phyloP scores from a whole-genome alignment of 2,888 invertebrate genomes.

The Watsonalla binaria region DNA sequence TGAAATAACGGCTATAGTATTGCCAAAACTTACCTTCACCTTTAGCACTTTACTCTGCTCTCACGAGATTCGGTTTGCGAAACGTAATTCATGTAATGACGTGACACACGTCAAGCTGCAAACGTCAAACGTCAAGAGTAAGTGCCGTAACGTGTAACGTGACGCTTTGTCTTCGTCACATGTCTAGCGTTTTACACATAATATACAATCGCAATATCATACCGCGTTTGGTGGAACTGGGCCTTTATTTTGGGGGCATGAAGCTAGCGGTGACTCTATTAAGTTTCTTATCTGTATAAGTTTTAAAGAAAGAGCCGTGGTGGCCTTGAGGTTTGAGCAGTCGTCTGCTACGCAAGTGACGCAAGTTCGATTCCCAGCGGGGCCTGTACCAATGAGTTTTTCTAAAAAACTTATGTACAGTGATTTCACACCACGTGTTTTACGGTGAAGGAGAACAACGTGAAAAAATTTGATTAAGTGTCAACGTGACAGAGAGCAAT shows the following conservation, averaged over 20 bases:
- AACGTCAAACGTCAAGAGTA: background rate
- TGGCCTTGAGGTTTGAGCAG: too few species aligned
- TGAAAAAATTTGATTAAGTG: too few species aligned
- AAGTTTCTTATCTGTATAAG: too few species aligned
- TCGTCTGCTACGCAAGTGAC: too few species aligned
- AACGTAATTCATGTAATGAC: background rate
- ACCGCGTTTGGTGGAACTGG: background rate
- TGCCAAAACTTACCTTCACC: background rate
- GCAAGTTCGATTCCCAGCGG: too few species aligned
- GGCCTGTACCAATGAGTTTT: too few species aligned
- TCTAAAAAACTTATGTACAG: too few species aligned
- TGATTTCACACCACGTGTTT: too few species aligned
- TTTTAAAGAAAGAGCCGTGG: too few species aligned
- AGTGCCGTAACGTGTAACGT: background rate
- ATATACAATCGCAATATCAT: background rate
- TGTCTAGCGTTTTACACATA: background rate
- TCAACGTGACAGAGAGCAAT: too few species aligned
- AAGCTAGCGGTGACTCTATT: background rate
- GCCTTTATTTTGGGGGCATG: background rate
- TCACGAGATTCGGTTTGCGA: background rate
- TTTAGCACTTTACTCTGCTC: background rate
- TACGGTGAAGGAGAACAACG: too few species aligned
- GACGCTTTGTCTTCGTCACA: background rate
- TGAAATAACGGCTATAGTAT: too few species aligned
- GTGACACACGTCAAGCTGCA: background rate